phyloP scores from a whole-genome alignment of 2,113 vertebrate species.

The Pimephales promelas region DNA sequence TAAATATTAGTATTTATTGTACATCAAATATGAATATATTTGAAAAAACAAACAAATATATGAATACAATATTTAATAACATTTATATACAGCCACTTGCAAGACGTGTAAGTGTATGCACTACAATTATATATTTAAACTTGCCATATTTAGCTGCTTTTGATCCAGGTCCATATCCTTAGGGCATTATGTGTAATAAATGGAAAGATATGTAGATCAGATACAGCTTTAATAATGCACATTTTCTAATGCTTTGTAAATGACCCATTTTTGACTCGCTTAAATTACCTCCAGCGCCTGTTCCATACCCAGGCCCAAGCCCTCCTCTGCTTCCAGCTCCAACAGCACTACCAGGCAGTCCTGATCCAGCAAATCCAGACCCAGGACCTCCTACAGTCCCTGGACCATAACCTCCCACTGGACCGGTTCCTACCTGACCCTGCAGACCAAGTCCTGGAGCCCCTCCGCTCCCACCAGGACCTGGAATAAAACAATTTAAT shows the following conservation, averaged over 20 bases:
- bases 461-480: constrained; percentile 57
- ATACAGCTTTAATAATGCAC: background rate
- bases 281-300: constrained; percentile 54
- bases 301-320: constrained; percentile 68
- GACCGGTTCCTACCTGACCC: constrained; percentile 45
- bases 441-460: constrained; percentile 52
- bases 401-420: constrained; percentile 46
- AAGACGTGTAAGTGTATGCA: background rate
- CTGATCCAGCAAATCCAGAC: constrained; percentile 57
- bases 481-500: constrained; percentile 25
- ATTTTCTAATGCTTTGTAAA: background rate
- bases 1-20: background rate
- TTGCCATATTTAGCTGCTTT: constrained; percentile 76
- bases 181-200: background rate
- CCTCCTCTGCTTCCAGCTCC: constrained; percentile 52
- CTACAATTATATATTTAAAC: constrained; percentile 3
- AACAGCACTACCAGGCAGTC: constrained; percentile 23
- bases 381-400: constrained; percentile 62
- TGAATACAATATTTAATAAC: background rate
- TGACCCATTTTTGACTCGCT: background rate
- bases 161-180: constrained; percentile 68
- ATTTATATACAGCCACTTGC: background rate
- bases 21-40: background rate
- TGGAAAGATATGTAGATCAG: background rate
- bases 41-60: background rate